These are phyloP conservation scores for Agonopterix subpropinquella DNA, from an alignment of 2,888 invertebrate genomes.

Conservation along the genomic window DNA sequence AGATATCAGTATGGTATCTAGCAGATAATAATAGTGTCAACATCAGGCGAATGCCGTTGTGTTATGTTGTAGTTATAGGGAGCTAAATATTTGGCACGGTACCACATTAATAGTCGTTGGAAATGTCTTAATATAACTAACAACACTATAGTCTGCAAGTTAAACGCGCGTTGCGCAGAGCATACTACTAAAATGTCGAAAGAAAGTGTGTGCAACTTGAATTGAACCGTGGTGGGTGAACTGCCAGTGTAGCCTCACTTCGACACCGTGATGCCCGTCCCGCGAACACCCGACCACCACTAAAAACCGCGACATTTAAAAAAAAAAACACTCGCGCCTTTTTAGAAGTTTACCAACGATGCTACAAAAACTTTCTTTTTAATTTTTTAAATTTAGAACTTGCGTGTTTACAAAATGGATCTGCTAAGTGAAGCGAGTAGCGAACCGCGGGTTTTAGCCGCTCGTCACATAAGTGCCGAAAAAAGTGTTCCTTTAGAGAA, in stretches of 20 bases:
- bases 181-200: constrained; percentile 49
- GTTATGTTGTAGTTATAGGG: too few relatives aligned
- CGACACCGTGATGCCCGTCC: constrained; percentile 3
- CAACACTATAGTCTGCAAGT: constrained; percentile 1
- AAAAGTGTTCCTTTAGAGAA: constrained; percentile 34
- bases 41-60: not conserved
- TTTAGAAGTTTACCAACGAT: too few relatives aligned
- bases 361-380: too few relatives aligned
- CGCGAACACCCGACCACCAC: not conserved
- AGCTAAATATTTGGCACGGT: too few relatives aligned
- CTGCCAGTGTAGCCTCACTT: constrained; percentile 6
- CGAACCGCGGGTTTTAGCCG: constrained; percentile 34
- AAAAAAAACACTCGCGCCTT: not conserved
- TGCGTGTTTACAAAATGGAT: constrained; percentile 36
- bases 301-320: not conserved
- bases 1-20: not conserved
- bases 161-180: constrained; percentile 38
- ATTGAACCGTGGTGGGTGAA: constrained; percentile 16
- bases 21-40: not conserved
- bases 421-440: constrained; percentile 42
- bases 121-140: too few relatives aligned
- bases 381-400: not conserved
- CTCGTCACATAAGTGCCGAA: constrained; percentile 50
- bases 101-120: too few relatives aligned
- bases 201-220: constrained; percentile 65